Percentiles rank a stretch among this genome's conserved stretches.
Conservation (phyloP, 1,140 invertebrate species). For the Prorops nasuta region DNA sequence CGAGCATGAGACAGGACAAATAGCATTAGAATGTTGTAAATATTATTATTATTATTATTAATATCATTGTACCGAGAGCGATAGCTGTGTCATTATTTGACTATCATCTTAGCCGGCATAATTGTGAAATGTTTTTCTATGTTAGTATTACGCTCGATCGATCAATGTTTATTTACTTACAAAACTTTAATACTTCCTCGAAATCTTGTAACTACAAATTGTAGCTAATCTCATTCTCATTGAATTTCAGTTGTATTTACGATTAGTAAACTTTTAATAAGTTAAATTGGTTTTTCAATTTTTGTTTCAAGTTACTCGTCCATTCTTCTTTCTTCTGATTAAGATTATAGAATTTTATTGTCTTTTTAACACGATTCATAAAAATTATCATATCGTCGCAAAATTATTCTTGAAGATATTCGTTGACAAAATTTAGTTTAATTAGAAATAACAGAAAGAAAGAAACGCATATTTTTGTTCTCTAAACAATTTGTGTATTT, state of each 20-base stretch:
- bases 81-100: conserved; percentile 46
- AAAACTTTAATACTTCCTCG: neutral
- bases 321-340: too few species aligned
- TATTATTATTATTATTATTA: conserved; percentile 48
- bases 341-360: too few species aligned
- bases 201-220: neutral
- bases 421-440: too few species aligned
- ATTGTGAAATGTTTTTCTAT: conserved; percentile 27
- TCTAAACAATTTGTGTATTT: too few species aligned
- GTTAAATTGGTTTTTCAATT: too few species aligned
- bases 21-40: conserved; percentile 43
- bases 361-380: too few species aligned
- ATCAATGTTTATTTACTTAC: conserved; percentile 12
- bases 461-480: conserved; percentile 7
- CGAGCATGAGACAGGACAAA: conserved; percentile 35
- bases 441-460: too few species aligned
- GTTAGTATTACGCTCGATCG: conserved; percentile 25
- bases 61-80: conserved; percentile 42
- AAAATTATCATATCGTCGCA: too few species aligned
- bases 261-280: too few species aligned
- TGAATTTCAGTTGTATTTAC: conserved; percentile 10
- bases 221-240: too few species aligned
- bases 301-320: too few species aligned
- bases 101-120: conserved; percentile 42
- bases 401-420: too few species aligned